Evolutionary conservation across 2,113 vertebrate species (phyloP).

Genomic region (Naja naja): DNA sequence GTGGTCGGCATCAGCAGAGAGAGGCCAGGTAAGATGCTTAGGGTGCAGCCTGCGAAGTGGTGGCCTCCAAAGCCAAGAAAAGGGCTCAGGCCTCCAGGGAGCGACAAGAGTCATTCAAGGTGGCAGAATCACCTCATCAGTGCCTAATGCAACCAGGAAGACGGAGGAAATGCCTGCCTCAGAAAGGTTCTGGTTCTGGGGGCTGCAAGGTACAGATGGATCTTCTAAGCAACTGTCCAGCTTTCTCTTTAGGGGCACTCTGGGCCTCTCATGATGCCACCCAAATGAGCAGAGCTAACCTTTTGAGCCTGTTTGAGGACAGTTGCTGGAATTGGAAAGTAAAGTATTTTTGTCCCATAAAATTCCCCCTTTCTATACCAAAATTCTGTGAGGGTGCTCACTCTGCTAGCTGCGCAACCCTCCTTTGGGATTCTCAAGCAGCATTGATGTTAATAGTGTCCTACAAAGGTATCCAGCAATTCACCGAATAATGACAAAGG

Average conservation of each 20-base stretch:
- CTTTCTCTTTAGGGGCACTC: neutral
- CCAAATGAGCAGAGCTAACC: neutral
- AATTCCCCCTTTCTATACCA: no score
- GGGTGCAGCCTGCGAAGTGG: neutral
- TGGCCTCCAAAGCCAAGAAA: neutral
- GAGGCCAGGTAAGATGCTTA: neutral
- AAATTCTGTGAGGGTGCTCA: no score
- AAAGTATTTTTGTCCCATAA: no score
- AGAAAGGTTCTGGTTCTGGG: neutral
- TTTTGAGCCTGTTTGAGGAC: neutral
- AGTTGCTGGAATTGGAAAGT: no score
- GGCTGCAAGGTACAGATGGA: neutral
- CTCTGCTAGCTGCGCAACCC: no score
- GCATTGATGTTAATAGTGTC: no score
- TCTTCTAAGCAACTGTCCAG: neutral
- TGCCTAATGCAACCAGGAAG: neutral
- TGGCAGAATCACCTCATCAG: neutral
- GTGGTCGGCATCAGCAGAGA: neutral
- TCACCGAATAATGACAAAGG: no score
- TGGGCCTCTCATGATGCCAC: neutral
- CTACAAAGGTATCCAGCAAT: no score
- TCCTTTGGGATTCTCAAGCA: no score
- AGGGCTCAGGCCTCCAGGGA: neutral
- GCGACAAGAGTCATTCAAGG: neutral
- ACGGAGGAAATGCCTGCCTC: neutral